Evolutionary conservation across 2,888 invertebrate genomes (phyloP), one percentile per base, ranked within the genome.

Genomic region (Protophormia terraenovae): DNA sequence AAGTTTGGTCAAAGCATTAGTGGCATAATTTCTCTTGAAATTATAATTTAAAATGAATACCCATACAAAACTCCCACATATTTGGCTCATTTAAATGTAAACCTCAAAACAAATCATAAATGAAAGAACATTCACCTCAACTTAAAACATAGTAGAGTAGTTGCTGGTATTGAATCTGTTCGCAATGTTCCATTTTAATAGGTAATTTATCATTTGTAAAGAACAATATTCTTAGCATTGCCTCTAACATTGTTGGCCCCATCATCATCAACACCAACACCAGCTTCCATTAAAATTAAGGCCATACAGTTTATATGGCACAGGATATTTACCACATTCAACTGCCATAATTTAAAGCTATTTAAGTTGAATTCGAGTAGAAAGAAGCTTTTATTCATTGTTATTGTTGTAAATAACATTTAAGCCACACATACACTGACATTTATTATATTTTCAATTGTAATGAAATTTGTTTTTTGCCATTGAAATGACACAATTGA

Each of bases 401-500:
- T 38, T 16, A 32, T 14, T 29, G 0, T 8, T 7, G n/a, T 19
- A 1, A 32, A 47, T n/a, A n/a, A n/a, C n/a, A n/a, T n/a, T n/a
- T n/a, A n/a, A n/a, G n/a, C n/a, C 16, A 66, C 16, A 27, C 53
- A 47, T 3, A 3, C 47, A 35, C n/a, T 35, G 3, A 1, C 19
- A 14, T 8, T 4, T 10, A 38, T n/a, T n/a, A 41, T 14, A 14
- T 14, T 1, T 14, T 55, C 8, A 55, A 14, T 27, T 55, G 27
- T 41, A 55, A 67, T 67, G 73, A 66, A 60, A 47, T 50, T 62
- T 8, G 16, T 24, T 8, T 60, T n/a, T 62, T 60, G 10, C 45
- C 35, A 35, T 47, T 22, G 50, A 41, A 75, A 29, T 29, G 19
- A n/a, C 5, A 80, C 66, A 80, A 58, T 60, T 62, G 67, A 14